Percentiles rank a stretch among this genome's conserved stretches.
Conservation (phyloP, 2,113 vertebrate species). For the Notiomystis cincta region DNA sequence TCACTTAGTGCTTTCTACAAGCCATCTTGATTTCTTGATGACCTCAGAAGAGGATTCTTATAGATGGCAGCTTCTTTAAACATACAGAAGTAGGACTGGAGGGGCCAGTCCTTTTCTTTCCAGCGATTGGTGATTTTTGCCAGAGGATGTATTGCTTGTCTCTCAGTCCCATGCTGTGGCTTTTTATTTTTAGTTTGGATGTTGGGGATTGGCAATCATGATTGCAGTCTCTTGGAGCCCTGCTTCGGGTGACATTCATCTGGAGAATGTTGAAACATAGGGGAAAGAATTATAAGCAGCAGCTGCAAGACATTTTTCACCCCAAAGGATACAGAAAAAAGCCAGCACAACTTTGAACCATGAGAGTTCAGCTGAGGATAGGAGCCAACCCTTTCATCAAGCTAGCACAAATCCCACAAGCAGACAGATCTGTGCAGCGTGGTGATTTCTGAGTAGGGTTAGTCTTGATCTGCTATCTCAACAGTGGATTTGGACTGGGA, state of each 20-base stretch:
- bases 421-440: background rate
- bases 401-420: slow-evolving; percentile 1
- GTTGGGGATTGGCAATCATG: slow-evolving; percentile 28
- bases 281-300: slow-evolving; percentile 49
- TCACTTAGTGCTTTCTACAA: background rate
- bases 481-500: background rate
- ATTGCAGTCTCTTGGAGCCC: slow-evolving; percentile 11
- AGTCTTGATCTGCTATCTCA: slow-evolving; percentile 29
- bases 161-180: background rate
- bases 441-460: background rate
- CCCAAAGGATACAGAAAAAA: slow-evolving; percentile 38
- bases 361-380: slow-evolving; percentile 42
- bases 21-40: background rate
- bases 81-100: background rate
- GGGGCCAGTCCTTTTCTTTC: background rate
- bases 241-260: slow-evolving; percentile 31
- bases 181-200: slow-evolving; percentile 51
- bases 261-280: slow-evolving; percentile 52
- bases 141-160: background rate
- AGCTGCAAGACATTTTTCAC: slow-evolving; percentile 54
- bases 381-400: slow-evolving; percentile 35
- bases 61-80: background rate
- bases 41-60: background rate
- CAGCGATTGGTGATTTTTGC: background rate
- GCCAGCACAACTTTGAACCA: slow-evolving; percentile 11